Base-by-base conservation (phyloP, 2,797 vertebrate genomes). In the Allobates femoralis region DNA sequence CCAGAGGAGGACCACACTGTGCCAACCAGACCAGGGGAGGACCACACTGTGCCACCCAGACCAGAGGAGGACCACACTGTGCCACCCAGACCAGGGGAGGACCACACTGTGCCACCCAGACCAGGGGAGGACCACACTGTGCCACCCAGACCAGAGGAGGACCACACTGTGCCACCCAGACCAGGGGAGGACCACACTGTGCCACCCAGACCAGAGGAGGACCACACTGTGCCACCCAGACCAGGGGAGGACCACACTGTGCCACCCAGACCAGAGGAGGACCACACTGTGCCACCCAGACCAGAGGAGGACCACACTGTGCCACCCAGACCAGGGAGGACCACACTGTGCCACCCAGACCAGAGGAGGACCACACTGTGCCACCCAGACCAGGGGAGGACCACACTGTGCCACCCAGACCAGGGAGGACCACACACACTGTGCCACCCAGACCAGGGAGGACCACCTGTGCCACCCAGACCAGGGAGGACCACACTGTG, bases 391-490 rank as follows among this genome's bases (percentile, higher is more conserved):
- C 8, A 23, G 19, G n/a, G 21, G 26, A 56, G 51, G 10, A 23
- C 21, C 3, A 50, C 78, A 79, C 55, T n/a, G 14, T 79, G 77
- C 32, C 58, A 66, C 12, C 73, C 46, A n/a, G n/a, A n/a, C n/a
- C n/a, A n/a, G n/a, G n/a, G n/a, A n/a, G n/a, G n/a, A n/a, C n/a
- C n/a, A n/a, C n/a, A 19, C 14, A 18, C 53, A 26, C 30, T 12
- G n/a, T 30, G n/a, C 26, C 60, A 64, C 4, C 34, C 18, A 41
- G 12, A 71, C 34, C 34, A 41, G 32, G 3, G 0, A n/a, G 32
- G 19, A 14, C 34, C 18, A 23, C 19, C 67, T 23, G 8, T 71
- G 34, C 21, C 8, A 2, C 0, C 3, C 56, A n/a, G n/a, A n/a
- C n/a, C n/a, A n/a, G n/a, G n/a, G 56, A 19, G 19, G 8, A 21